Percentiles rank a stretch among this genome's conserved stretches.
These are phyloP conservation scores for Ptychodera flava DNA, from an alignment of 35 echinoderm and acorn worm species.

Conservation along the genomic window DNA sequence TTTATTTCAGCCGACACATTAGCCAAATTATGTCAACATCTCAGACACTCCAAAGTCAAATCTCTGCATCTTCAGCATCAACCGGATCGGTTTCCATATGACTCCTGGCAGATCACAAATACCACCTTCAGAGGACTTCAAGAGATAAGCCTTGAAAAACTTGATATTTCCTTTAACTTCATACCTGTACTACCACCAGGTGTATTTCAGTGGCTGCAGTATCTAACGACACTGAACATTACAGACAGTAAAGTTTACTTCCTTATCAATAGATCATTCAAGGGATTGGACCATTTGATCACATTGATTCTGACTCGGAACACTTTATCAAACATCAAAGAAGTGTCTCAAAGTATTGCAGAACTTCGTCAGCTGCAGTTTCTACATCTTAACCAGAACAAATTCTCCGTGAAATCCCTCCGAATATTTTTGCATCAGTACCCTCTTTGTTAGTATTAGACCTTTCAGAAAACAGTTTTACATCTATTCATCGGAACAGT, in stretches of 20 bases:
- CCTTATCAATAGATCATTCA: not conserved
- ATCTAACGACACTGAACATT: not conserved
- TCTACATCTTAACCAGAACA: not conserved
- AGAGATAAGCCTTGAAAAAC: not conserved
- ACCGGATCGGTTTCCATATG: no score
- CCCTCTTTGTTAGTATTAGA: not conserved
- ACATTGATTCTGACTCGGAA: not conserved
- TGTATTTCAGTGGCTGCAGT: not conserved
- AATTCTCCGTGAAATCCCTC: not conserved
- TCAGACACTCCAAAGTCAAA: not conserved
- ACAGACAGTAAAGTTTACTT: not conserved
- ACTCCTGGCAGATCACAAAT: not conserved
- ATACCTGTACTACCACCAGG: not conserved
- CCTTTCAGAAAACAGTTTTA: not conserved
- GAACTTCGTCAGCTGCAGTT: not conserved
- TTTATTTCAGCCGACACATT: not conserved
- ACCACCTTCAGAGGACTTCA: not conserved
- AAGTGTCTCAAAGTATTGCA: not conserved
- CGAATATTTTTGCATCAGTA: not conserved
- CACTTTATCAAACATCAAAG: not conserved
- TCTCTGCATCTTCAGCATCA: not conserved
- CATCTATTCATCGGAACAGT: not conserved
- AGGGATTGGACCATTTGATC: not conserved
- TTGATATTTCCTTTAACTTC: not conserved
- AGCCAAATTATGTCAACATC: not conserved